phyloP scores from a whole-genome alignment of 2,888 invertebrate genomes.

The Dynastes maya region DNA sequence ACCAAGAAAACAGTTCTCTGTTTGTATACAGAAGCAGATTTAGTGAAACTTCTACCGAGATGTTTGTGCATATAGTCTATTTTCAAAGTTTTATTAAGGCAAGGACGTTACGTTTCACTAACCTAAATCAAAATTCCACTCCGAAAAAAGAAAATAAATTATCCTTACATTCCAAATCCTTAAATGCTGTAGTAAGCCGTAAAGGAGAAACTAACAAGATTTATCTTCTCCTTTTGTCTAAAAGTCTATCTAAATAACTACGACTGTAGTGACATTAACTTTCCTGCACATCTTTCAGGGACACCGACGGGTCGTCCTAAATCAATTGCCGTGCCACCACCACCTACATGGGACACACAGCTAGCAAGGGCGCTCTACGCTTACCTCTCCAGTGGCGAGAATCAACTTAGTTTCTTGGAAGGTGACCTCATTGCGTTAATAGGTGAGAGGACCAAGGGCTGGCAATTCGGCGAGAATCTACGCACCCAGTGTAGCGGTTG shows the following conservation, averaged over 20 bases:
- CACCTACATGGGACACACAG: slow-evolving; percentile 80
- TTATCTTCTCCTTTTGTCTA: too few species aligned
- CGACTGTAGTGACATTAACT: too few species aligned
- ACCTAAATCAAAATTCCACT: too few species aligned
- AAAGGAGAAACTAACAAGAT: neutral
- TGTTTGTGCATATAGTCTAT: too few species aligned
- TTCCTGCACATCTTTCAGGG: slow-evolving; percentile 49
- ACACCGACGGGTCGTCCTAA: slow-evolving; percentile 75
- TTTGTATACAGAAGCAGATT: too few species aligned
- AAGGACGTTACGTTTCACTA: too few species aligned
- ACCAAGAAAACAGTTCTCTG: too few species aligned
- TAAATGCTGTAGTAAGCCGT: neutral
- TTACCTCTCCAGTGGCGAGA: slow-evolving; percentile 91
- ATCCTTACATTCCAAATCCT: too few species aligned
- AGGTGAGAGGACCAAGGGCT: slow-evolving; percentile 93
- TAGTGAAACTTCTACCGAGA: too few species aligned
- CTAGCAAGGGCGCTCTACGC: slow-evolving; percentile 90
- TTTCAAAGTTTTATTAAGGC: too few species aligned
- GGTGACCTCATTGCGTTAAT: slow-evolving; percentile 91
- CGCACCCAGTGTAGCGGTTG: slow-evolving; percentile 94
- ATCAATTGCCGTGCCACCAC: slow-evolving; percentile 77
- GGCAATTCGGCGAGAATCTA: slow-evolving; percentile 97
- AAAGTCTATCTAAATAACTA: too few species aligned
- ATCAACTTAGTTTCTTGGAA: slow-evolving; percentile 93
- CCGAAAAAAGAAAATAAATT: too few species aligned